These are phyloP conservation scores for Phorcus lineatus DNA, from an alignment of 2,888 invertebrate species.

Conservation along the genomic window DNA sequence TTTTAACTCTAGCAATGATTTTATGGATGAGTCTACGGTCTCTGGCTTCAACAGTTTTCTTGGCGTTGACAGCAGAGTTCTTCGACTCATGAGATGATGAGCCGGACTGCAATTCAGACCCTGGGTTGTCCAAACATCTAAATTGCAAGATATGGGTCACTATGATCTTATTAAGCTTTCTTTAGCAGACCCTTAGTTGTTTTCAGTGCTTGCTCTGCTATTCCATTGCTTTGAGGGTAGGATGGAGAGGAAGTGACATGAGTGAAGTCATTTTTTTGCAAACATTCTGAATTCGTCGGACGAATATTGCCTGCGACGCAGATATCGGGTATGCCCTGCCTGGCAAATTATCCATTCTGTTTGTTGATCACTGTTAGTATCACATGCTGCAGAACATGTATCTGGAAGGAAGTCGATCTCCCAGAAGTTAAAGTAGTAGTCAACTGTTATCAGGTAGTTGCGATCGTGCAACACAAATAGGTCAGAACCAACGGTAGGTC, in stretches of 20 bases:
- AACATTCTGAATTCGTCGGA: conserved; percentile 29
- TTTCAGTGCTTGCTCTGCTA: too few species aligned
- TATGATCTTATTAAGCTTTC: conserved; percentile 22
- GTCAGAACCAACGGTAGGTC: conserved; percentile 34
- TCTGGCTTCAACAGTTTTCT: too few species aligned
- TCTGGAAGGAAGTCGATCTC: background rate
- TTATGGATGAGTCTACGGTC: too few species aligned
- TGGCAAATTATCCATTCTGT: conserved; percentile 32
- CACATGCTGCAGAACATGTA: background rate
- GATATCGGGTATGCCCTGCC: conserved; percentile 39
- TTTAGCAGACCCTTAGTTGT: conserved; percentile 37
- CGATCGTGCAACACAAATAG: background rate
- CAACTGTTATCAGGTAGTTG: conserved; percentile 12
- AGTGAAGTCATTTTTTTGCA: conserved; percentile 37
- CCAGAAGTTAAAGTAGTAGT: conserved; percentile 10
- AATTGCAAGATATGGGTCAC: conserved; percentile 37
- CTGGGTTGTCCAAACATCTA: conserved; percentile 45
- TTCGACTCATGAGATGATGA: conserved; percentile 33
- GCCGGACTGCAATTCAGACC: conserved; percentile 38
- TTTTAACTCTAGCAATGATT: too few species aligned
- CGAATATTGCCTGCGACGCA: conserved; percentile 35
- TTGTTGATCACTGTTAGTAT: conserved; percentile 39
- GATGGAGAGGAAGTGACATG: conserved; percentile 35
- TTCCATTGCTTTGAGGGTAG: too few species aligned
- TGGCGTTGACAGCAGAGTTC: conserved; percentile 25